Evolutionary conservation across 1,140 invertebrate genomes (phyloP).

Genomic region (Pygmarrhopalites habei): DNA sequence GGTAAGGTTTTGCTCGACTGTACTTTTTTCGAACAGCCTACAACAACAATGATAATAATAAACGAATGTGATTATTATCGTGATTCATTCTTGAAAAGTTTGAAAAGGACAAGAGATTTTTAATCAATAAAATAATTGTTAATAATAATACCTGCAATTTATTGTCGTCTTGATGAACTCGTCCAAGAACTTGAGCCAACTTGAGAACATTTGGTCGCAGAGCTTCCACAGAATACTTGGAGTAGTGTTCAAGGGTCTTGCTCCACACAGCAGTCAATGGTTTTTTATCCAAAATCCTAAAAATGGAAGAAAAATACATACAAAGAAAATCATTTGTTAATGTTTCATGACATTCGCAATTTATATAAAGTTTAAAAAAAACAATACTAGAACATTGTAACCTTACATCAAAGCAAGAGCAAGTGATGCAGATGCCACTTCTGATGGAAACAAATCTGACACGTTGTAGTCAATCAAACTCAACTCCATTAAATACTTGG

Average conservation of each 20-base stretch:
- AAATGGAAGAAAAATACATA: constrained; percentile 9
- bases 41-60: constrained; percentile 36
- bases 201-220: constrained; percentile 16
- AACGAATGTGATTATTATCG: neutral
- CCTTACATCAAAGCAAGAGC: constrained; percentile 57
- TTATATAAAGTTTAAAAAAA: constrained; percentile 7
- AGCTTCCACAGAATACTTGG: constrained; percentile 7
- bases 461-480: constrained; percentile 73
- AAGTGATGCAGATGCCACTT: constrained; percentile 65
- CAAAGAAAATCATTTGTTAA: constrained; percentile 3
- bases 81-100: neutral
- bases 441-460: constrained; percentile 70
- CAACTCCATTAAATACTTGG: constrained; percentile 89
- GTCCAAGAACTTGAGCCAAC: constrained; percentile 12
- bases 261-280: constrained; percentile 42
- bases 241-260: constrained; percentile 39
- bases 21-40: constrained; percentile 50
- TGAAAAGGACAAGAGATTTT: neutral
- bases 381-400: constrained; percentile 4
- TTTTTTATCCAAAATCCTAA: constrained; percentile 37
- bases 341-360: neutral
- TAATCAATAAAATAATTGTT: too few relatives aligned
- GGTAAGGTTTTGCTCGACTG: constrained; percentile 45
- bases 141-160: constrained; percentile 24
- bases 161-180: constrained; percentile 19